Evolutionary conservation across 2,797 vertebrate genomes (phyloP).

Genomic region (Hozukius guyotensis): DNA sequence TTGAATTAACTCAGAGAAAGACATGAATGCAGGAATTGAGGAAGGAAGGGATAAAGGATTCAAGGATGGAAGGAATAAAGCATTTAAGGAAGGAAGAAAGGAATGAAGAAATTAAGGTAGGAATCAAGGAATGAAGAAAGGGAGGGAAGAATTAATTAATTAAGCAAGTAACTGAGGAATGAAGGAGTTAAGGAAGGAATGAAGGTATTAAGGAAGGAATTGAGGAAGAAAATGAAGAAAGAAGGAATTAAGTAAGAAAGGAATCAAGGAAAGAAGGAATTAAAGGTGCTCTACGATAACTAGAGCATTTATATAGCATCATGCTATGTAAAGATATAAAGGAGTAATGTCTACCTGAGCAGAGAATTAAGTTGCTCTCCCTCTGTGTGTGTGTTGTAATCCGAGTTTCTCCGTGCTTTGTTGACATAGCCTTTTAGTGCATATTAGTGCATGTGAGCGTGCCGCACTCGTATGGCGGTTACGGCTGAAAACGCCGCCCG

Average conservation of each 20-base stretch:
- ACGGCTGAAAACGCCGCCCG: no score
- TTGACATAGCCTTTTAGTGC: no score
- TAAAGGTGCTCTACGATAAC: neutral
- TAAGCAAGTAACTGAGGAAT: neutral
- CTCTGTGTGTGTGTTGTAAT: no score
- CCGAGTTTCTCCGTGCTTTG: no score
- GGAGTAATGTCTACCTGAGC: no score
- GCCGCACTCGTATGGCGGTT: no score
- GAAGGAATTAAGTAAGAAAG: neutral
- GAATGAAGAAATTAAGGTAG: rapidly evolving
- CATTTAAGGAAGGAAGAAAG: rapidly evolving
- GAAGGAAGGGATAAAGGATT: neutral
- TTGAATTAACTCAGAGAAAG: neutral
- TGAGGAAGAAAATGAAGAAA: neutral
- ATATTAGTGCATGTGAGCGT: no score
- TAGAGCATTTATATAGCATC: neutral
- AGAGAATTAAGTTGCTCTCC: no score
- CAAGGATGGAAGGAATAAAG: neutral
- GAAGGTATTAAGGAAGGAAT: neutral
- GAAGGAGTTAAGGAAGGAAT: neutral
- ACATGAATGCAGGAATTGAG: neutral
- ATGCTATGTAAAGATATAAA: neutral
- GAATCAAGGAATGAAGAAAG: neutral
- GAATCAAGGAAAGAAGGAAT: neutral
- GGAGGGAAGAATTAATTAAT: rapidly evolving